Conservation (phyloP, 2,888 invertebrate genomes). For the Metallyticus violacea region DNA sequence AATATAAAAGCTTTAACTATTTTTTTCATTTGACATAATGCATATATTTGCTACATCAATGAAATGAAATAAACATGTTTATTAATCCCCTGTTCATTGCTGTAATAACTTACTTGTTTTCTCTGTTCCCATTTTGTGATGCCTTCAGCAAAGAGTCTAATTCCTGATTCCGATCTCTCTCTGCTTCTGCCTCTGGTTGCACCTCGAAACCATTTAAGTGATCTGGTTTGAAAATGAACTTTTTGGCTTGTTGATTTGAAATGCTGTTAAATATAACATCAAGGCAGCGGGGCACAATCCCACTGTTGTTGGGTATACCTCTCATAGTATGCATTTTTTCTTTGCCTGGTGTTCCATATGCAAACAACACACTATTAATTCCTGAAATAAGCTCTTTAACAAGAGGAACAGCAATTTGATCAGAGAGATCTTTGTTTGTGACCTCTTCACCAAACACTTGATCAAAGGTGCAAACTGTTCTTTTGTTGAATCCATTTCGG, state of each 20-base stretch:
- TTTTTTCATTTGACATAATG: too few species aligned
- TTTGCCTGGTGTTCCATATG: slow-evolving; percentile 96
- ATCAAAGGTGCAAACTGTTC: slow-evolving; percentile 68
- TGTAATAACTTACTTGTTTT: neutral
- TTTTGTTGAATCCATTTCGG: too few species aligned
- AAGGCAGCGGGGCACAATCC: slow-evolving; percentile 84
- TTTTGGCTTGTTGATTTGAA: slow-evolving; percentile 74
- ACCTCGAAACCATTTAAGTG: slow-evolving; percentile 92
- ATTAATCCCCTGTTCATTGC: too few species aligned
- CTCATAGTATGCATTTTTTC: slow-evolving; percentile 99
- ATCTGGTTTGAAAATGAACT: slow-evolving; percentile 91
- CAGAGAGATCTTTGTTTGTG: slow-evolving; percentile 80
- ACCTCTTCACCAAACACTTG: slow-evolving; percentile 80
- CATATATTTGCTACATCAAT: too few species aligned
- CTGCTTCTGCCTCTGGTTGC: slow-evolving; percentile 83
- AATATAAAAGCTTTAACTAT: too few species aligned
- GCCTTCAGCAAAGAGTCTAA: slow-evolving; percentile 42
- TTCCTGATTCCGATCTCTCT: slow-evolving; percentile 69
- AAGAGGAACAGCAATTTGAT: slow-evolving; percentile 80
- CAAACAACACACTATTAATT: slow-evolving; percentile 89
- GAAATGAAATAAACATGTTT: too few species aligned
- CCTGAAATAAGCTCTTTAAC: slow-evolving; percentile 84
- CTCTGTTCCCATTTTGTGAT: slow-evolving; percentile 28
- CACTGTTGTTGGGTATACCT: slow-evolving; percentile 69
- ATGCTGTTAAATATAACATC: slow-evolving; percentile 94